Conservation (phyloP, 2,797 vertebrate genomes). For the Florisuga fusca region DNA sequence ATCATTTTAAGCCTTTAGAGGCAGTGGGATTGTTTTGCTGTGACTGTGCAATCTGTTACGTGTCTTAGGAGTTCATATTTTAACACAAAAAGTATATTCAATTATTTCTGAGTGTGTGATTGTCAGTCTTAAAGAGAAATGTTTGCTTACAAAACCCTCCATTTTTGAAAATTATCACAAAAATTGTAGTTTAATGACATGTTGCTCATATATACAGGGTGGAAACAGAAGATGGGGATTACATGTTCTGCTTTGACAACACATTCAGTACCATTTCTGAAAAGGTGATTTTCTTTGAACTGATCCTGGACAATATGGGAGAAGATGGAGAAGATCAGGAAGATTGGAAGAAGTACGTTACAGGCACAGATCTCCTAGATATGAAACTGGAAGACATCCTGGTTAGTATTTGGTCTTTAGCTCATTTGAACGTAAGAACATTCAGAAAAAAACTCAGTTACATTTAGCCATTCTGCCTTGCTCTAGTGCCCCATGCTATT, state of each 20-base stretch:
- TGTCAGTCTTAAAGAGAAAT: not conserved
- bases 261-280: conserved; percentile 94
- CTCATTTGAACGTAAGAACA: not conserved
- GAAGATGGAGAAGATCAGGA: conserved; percentile 84
- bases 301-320: conserved; percentile 96
- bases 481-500: not conserved
- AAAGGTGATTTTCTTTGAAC: conserved; percentile 97
- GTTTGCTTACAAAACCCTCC: not conserved
- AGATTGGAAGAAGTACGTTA: conserved; percentile 94
- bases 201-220: conserved; percentile 80
- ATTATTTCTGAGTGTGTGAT: not conserved
- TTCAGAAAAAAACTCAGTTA: fast-evolving
- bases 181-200: not conserved
- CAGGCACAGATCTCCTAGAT: conserved; percentile 92
- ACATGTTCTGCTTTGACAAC: conserved; percentile 99
- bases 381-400: conserved; percentile 98
- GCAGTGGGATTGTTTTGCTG: not conserved
- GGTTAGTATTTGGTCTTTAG: conserved; percentile 80
- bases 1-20: not conserved
- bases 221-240: conserved; percentile 94
- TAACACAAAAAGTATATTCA: not conserved
- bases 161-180: not conserved
- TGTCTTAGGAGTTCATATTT: not conserved
- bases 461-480: not conserved
- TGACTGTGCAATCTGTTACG: not conserved